Evolutionary conservation across 2,797 vertebrate species (phyloP).

Genomic region (Galaxias olidus): DNA sequence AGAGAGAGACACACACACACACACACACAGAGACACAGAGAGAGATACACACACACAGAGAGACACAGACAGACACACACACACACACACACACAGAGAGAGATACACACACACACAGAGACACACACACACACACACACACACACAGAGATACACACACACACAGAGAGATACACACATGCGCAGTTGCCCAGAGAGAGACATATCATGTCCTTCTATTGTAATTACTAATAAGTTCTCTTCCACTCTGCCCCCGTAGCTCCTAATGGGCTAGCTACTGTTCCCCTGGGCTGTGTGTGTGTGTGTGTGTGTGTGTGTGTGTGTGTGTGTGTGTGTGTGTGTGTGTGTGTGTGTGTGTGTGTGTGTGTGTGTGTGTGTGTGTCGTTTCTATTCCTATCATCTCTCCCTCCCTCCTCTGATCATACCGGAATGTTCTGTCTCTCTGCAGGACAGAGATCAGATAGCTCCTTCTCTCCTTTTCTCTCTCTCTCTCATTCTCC

Average conservation of each 20-base stretch:
- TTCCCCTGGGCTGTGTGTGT: not conserved
- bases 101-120: too few relatives aligned
- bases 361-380: constrained; percentile 2
- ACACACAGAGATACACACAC: too few relatives aligned
- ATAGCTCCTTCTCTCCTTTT: constrained; percentile 6
- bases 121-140: constrained; percentile 1
- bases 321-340: not conserved
- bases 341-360: not conserved
- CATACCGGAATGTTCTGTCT: not conserved
- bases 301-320: not conserved
- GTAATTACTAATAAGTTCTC: not conserved
- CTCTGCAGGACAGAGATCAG: constrained; percentile 16
- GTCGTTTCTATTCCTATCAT: not conserved
- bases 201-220: not conserved
- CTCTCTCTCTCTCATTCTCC: not conserved
- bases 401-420: not conserved
- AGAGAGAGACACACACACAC: too few relatives aligned
- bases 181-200: not conserved
- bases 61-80: constrained; percentile 7
- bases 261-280: constrained; percentile 3
- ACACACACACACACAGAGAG: not conserved
- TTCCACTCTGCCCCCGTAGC: not conserved
- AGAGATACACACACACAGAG: not conserved
- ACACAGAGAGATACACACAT: not conserved
- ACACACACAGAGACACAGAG: not conserved